Evolutionary conservation across 2,888 invertebrate genomes (phyloP), one percentile per base, ranked within the genome.

Genomic region (Tipula unca): DNA sequence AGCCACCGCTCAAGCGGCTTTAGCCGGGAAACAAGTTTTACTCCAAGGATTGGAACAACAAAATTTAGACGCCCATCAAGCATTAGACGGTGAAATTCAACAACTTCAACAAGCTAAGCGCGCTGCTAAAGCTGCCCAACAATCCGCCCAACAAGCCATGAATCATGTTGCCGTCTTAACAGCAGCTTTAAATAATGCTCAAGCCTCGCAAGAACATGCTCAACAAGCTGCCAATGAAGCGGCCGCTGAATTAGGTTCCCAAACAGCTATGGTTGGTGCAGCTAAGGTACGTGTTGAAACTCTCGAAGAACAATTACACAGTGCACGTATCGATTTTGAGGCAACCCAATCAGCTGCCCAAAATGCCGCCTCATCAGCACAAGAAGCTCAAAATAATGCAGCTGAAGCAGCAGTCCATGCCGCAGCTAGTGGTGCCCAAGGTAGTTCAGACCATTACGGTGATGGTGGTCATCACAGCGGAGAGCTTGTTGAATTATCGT

Each of bases 181-280:
- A 88, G 94, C 94, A 1, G 94, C 94, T 0, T 88, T 95, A 87
- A 95, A 95, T 89, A 94, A 94, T 14, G 95, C 95, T 0, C 94
- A 94, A 89, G 93, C 94, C 0, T 94, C 94, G 0, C 92, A 93
- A 0, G 94, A 95, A 87, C 94, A 94, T 88, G 94, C 95, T 0
- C 92, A 93, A 86, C 94, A 94, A 87, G 94, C 95, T 1, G 94
- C 95, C 0, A 93, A 93, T 0, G 94, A 94, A 88, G 93, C 95
- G 0, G 94, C 94, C 0, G 94, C 94, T 20, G 94, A 95, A 89
- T 90, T 94, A 3, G 95, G 94, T 0, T 94, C 94, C 0, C 95
- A 95, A 88, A 94, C 94, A 35, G 93, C 94, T 29, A 95, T 95
- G 95, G 94, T 95, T 1, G 95, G 95, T 14, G 92, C 94, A 0